A percentile compares a stretch with the other conserved stretches of the same genome.
Evolutionary conservation across 2,888 invertebrate genomes (phyloP).

Genomic region (Hydrotaea cyrtoneurina): DNA sequence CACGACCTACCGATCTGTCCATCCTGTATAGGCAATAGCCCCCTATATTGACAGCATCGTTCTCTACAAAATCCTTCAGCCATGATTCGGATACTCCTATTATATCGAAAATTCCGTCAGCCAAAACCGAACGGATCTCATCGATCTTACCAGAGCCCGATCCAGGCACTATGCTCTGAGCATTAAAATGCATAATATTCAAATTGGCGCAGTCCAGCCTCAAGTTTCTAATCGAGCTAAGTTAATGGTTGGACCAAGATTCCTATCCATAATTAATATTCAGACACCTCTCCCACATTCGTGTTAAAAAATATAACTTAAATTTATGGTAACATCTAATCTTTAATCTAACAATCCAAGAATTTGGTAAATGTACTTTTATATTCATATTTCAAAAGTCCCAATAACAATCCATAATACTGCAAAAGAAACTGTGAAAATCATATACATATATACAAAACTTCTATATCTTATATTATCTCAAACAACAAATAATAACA

Average conservation of each 20-base stretch:
- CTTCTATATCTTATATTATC: too few relatives aligned
- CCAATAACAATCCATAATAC: background rate
- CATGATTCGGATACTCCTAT: conserved; percentile 30
- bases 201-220: background rate
- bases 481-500: background rate
- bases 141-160: background rate
- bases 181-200: too few relatives aligned
- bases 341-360: background rate
- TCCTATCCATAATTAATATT: conserved; percentile 13
- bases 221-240: background rate
- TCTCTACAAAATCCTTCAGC: too few relatives aligned
- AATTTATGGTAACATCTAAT: background rate
- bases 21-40: conserved; percentile 15
- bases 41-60: conserved; percentile 2
- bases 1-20: conserved; percentile 16
- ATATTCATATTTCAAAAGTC: background rate
- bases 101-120: conserved; percentile 10
- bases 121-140: conserved; percentile 15
- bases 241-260: conserved; percentile 4
- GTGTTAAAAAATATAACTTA: background rate
- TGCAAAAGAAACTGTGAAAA: background rate
- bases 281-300: conserved; percentile 2
- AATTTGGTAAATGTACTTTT: background rate
- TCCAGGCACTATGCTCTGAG: conserved; percentile 20
- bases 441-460: too few relatives aligned